Conservation (phyloP, 2,113 vertebrate genomes). For the Connochaetes taurinus region DNA sequence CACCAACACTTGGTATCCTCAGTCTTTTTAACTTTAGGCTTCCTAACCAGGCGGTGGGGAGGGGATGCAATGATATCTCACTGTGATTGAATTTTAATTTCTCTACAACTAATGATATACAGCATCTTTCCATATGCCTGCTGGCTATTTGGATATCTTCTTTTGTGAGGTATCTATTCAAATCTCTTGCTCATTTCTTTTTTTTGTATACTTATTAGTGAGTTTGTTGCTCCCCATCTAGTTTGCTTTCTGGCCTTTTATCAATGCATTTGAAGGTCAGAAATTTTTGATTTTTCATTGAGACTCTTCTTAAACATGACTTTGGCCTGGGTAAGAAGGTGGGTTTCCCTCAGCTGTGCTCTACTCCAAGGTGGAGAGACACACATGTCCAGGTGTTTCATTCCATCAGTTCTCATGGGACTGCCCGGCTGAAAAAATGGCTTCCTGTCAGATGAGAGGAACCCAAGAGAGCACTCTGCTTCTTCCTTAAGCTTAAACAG, state of each 20-base stretch:
- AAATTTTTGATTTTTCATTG: not conserved
- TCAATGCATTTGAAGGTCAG: not conserved
- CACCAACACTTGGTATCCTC: not conserved
- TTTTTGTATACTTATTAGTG: not conserved
- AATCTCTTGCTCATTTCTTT: not conserved
- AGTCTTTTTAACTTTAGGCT: not conserved
- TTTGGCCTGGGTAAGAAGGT: not conserved
- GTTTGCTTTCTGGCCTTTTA: not conserved
- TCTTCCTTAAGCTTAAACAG: not conserved
- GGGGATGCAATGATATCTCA: not conserved
- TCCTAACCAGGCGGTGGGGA: not conserved
- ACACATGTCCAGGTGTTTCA: not conserved
- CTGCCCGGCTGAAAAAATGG: not conserved
- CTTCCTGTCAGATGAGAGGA: not conserved
- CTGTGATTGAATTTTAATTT: not conserved
- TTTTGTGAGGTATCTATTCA: not conserved
- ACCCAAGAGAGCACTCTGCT: too few relatives aligned
- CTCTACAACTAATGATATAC: not conserved
- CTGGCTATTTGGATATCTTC: not conserved
- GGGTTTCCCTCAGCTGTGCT: not conserved
- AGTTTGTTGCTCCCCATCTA: not conserved
- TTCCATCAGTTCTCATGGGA: not conserved
- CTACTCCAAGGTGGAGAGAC: not conserved
- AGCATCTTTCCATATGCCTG: not conserved
- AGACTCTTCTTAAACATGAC: not conserved